phyloP scores from a whole-genome alignment of 1,140 invertebrate genomes.

The Drosophila insularis region DNA sequence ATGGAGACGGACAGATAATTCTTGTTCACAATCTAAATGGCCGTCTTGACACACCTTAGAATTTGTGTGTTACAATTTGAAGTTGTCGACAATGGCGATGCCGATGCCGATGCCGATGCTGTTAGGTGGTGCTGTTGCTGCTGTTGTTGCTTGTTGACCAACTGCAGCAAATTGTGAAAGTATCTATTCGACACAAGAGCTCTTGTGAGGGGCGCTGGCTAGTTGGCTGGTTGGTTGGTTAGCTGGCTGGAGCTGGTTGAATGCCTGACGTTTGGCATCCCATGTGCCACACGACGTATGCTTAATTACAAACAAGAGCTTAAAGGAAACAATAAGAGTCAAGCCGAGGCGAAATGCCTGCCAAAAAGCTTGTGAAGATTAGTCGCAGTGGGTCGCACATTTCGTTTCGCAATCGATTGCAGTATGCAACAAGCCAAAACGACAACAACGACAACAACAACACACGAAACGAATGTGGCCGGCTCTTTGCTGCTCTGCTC shows the following conservation, averaged over 20 bases:
- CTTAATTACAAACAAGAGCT: slow-evolving; percentile 76
- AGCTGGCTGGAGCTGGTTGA: neutral
- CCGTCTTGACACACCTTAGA: slow-evolving; percentile 78
- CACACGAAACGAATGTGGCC: slow-evolving; percentile 72
- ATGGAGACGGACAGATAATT: slow-evolving; percentile 58
- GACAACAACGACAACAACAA: slow-evolving; percentile 27
- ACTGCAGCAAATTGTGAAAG: slow-evolving; percentile 77
- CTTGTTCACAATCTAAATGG: slow-evolving; percentile 80
- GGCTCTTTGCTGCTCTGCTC: slow-evolving; percentile 53
- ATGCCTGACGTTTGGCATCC: slow-evolving; percentile 56
- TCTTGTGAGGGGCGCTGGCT: slow-evolving; percentile 18
- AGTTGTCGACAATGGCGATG: slow-evolving; percentile 76
- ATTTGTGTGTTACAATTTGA: slow-evolving; percentile 81
- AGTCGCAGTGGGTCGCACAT: slow-evolving; percentile 80
- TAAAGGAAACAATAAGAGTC: slow-evolving; percentile 43
- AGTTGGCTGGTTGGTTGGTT: neutral
- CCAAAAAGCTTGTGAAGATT: slow-evolving; percentile 70
- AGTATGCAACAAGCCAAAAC: slow-evolving; percentile 68
- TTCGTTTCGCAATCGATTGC: slow-evolving; percentile 81
- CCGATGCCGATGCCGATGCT: slow-evolving; percentile 21
- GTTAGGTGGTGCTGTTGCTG: slow-evolving; percentile 27
- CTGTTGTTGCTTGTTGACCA: slow-evolving; percentile 57
- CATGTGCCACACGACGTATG: slow-evolving; percentile 79
- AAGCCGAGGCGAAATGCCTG: slow-evolving; percentile 44
- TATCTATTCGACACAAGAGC: slow-evolving; percentile 56